Percentiles rank a stretch among this genome's conserved stretches.
Evolutionary conservation across 2,888 invertebrate genomes (phyloP).

Genomic region (Papilio gigon): DNA sequence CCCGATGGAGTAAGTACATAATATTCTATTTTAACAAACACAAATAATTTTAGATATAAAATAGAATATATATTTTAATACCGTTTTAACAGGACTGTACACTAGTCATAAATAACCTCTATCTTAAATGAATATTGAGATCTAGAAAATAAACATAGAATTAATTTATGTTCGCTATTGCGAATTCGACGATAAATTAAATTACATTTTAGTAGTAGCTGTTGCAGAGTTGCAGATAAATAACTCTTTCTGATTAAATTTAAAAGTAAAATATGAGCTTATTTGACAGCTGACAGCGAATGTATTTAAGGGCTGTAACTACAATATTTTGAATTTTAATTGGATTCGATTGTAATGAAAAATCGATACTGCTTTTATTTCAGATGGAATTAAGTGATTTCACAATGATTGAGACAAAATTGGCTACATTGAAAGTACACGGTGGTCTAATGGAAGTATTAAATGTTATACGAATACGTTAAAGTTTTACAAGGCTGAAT

Average conservation of each 20-base stretch:
- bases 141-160: too few species aligned
- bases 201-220: background rate
- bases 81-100: background rate
- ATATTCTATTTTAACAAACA: too few species aligned
- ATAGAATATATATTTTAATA: slow-evolving; percentile 22
- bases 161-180: background rate
- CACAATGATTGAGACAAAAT: slow-evolving; percentile 83
- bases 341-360: background rate
- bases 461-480: slow-evolving; percentile 73
- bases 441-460: slow-evolving; percentile 77
- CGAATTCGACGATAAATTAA: background rate
- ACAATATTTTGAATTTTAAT: background rate
- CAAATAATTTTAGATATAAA: too few species aligned
- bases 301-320: background rate
- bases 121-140: background rate
- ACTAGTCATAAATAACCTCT: background rate
- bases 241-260: background rate
- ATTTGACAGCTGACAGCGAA: background rate
- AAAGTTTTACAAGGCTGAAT: slow-evolving; percentile 42
- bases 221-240: background rate
- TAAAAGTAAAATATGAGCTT: background rate
- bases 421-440: slow-evolving; percentile 75
- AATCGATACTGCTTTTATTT: slow-evolving; percentile 49
- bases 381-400: slow-evolving; percentile 88
- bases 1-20: slow-evolving; percentile 87